Conservation (phyloP, 2,113 vertebrate genomes). For the Antennarius striatus region DNA sequence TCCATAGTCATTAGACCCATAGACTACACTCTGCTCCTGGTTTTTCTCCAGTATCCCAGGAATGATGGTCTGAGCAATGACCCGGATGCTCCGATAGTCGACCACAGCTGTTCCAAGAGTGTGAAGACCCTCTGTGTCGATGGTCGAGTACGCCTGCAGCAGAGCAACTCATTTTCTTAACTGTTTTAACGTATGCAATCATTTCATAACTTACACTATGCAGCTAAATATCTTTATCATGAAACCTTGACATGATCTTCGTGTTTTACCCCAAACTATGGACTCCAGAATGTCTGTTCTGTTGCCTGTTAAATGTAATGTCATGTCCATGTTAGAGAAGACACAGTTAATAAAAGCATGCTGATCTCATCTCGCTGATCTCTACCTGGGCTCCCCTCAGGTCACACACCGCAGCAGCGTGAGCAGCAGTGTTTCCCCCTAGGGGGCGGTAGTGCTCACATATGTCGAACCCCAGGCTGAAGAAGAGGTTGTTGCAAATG, state of each 20-base stretch:
- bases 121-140: slow-evolving; percentile 91
- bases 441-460: slow-evolving; percentile 92
- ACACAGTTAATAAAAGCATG: too few relatives aligned
- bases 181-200: too few relatives aligned
- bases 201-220: too few relatives aligned
- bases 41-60: slow-evolving; percentile 93
- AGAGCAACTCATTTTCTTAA: background rate
- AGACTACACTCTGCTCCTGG: slow-evolving; percentile 93
- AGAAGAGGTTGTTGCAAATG: slow-evolving; percentile 98
- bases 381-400: slow-evolving; percentile 87
- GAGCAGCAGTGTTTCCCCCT: slow-evolving; percentile 90
- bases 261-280: too few relatives aligned
- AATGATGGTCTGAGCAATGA: slow-evolving; percentile 92
- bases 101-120: slow-evolving; percentile 91
- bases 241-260: too few relatives aligned
- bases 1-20: slow-evolving; percentile 95
- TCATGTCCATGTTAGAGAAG: too few relatives aligned
- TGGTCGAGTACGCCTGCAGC: slow-evolving; percentile 82
- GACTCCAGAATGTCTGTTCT: too few relatives aligned
- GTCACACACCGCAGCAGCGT: slow-evolving; percentile 88
- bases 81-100: slow-evolving; percentile 92
- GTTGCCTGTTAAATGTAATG: too few relatives aligned
- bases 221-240: too few relatives aligned
- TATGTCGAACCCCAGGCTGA: slow-evolving; percentile 93
- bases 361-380: background rate